Conservation (phyloP, 2,113 vertebrate species). For the Elephantulus edwardii region DNA sequence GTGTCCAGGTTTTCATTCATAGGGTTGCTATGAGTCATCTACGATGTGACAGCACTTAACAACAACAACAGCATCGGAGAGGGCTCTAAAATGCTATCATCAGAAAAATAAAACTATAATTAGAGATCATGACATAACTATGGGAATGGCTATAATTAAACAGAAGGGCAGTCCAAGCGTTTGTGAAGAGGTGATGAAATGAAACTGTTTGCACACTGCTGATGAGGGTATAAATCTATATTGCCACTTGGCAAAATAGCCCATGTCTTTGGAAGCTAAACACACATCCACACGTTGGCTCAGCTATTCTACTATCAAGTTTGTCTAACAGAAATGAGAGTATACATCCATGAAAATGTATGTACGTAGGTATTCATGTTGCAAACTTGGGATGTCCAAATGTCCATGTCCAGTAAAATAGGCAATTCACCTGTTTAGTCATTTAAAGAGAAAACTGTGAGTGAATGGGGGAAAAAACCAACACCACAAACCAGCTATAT, state of each 20-base stretch:
- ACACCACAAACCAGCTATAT: no score
- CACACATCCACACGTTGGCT: no score
- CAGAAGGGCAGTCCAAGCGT: neutral
- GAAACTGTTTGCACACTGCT: neutral
- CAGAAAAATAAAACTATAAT: neutral
- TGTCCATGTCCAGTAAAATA: neutral
- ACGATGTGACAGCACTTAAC: no score
- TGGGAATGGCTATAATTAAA: neutral
- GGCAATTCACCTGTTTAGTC: neutral
- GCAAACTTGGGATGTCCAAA: neutral
- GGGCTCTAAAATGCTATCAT: neutral
- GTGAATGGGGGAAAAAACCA: no score
- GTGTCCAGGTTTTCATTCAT: no score
- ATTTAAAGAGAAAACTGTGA: neutral
- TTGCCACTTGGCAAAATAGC: neutral
- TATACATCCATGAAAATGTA: neutral
- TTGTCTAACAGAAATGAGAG: neutral
- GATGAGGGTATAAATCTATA: neutral
- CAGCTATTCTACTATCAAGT: neutral
- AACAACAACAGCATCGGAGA: no score
- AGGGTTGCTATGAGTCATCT: no score
- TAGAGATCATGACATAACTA: neutral
- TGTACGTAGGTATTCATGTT: neutral
- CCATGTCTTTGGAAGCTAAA: neutral
- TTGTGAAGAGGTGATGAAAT: neutral